Evolutionary conservation across 2,797 vertebrate genomes (phyloP), one percentile per base, ranked within the genome.

Genomic region (Semotilus atromaculatus): DNA sequence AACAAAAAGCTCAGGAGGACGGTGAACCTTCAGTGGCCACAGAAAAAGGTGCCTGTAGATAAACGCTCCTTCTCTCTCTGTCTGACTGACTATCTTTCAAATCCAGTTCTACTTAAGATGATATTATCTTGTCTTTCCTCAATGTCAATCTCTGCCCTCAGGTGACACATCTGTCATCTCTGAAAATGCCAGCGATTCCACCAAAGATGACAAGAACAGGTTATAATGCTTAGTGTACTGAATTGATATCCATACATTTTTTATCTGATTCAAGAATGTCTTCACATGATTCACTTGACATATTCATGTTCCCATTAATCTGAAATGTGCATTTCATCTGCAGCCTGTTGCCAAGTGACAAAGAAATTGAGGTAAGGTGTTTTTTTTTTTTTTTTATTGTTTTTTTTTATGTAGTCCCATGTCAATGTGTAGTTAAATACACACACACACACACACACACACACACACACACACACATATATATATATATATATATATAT

Each of bases 351-450:
- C 92, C 94, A 1, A 97, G 45, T 84, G 97, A 99, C 81, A 98
- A 98, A 86, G 97, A 98, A 85, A 96, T 99, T 4, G 98, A 99
- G 97, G 98, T 99, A 51, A 85, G 84, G 8, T 6, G 55, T 71
- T 78, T 51, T 55, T 36, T 31, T 31, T 31, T 31, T 1, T 55
- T 29, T 43, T 34, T n/a, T n/a, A n/a, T n/a, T n/a, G n/a, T n/a
- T 43, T 31, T 1, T 5, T 77, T 36, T 26, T 3, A 14, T 3
- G 74, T 6, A 26, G 36, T 75, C 31, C 31, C 34, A 45, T 78
- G 40, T 78, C 16, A 62, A 3, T 43, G 55, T 67, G n/a, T 9
- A 55, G 43, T n/a, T n/a, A n/a, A n/a, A n/a, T n/a, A n/a, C n/a
- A n/a, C n/a, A n/a, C n/a, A n/a, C n/a, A n/a, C n/a, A n/a, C n/a